Evolutionary conservation across 2,113 vertebrate species (phyloP).

Genomic region (Puntigrus tetrazona): DNA sequence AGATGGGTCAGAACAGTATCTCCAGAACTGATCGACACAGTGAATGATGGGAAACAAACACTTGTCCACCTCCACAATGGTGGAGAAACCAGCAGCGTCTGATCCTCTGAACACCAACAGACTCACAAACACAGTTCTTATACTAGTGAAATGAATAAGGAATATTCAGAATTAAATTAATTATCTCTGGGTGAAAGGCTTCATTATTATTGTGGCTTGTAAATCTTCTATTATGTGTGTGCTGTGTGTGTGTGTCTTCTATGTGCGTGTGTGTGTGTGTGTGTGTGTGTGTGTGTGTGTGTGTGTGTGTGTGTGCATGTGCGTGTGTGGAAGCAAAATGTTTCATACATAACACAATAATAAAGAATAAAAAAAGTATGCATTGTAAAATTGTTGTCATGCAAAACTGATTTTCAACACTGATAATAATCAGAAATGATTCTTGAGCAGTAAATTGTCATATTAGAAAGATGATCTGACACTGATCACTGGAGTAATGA

Average conservation of each 20-base stretch:
- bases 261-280: background rate
- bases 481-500: no score
- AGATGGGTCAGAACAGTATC: background rate
- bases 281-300: background rate
- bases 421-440: no score
- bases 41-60: background rate
- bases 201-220: conserved; percentile 69
- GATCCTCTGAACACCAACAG: background rate
- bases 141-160: conserved; percentile 67
- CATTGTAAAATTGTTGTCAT: no score
- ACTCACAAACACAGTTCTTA: conserved; percentile 34
- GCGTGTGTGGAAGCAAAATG: background rate
- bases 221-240: conserved; percentile 73
- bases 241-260: background rate
- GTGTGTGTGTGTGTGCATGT: background rate
- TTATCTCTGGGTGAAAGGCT: conserved; percentile 73
- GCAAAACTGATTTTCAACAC: no score
- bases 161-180: conserved; percentile 76
- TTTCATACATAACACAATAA: background rate
- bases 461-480: no score
- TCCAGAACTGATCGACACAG: background rate
- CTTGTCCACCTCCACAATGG: background rate
- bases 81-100: background rate
- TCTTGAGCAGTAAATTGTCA: no score
- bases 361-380: background rate